Base-by-base conservation (phyloP, 1,140 invertebrate species). In the Antheraea mylitta region DNA sequence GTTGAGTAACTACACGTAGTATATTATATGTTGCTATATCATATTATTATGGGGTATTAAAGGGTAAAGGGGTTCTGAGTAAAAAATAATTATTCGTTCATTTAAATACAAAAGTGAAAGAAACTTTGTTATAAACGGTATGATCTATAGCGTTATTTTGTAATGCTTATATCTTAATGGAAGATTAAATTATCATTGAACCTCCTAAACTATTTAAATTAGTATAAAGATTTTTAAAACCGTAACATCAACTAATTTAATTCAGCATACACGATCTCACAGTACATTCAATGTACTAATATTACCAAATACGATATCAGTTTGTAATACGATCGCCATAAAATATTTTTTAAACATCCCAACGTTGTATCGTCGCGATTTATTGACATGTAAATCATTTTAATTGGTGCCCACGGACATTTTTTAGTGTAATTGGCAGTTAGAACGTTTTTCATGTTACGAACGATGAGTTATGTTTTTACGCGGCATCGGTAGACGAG, bases 371-470 rank as follows among this genome's bases (percentile, higher is more conserved):
- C 67, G 16, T 16, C 30, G 42, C 70, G 73, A 81, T 81, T 79
- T 81, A 81, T 81, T 75, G 79, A 79, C 73, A 79, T 81, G 79
- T 81, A 81, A 81, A 81, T 81, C 79, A 81, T 81, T 81, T 81
- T 81, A 81, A 81, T 81, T 81, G 79, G 77, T 60, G 71, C 72
- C 74, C 67, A 71, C 69, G 73, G 75, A 74, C 75, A 75, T 79
- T 81, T 81, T 81, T 81, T 79, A 76, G 71, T 79, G 74, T 79
- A 81, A 81, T 81, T 81, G 79, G 77, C 79, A 77, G 77, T 70
- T 74, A 58, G 75, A 64, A 72, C 76, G 73, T 81, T 74, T 77
- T 77, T 81, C 79, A 79, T 81, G 67, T 69, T 70, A 30, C 70
- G 69, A 19, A 37, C 30, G 22, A 72, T 73, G 75, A 69, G 69